phyloP scores from a whole-genome alignment of 1,140 invertebrate species.

The Maniola jurtina region DNA sequence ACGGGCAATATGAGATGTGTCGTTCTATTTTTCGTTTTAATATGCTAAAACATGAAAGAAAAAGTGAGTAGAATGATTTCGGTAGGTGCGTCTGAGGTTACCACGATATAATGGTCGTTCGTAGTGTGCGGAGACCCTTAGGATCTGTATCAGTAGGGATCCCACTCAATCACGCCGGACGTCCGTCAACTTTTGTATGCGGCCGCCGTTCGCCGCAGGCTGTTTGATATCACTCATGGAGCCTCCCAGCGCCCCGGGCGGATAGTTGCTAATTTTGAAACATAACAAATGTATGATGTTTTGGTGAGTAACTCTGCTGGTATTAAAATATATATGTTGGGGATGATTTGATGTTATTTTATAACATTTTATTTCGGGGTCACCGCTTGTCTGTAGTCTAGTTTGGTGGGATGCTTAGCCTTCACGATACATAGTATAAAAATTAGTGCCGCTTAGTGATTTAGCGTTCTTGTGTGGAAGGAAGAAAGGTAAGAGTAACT shows the following conservation, averaged over 20 bases:
- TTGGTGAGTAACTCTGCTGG: not conserved
- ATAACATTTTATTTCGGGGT: not conserved
- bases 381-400: not conserved
- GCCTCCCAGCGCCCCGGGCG: slow-evolving; percentile 24
- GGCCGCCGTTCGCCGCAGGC: slow-evolving; percentile 42
- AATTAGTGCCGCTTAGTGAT: not conserved
- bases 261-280: slow-evolving; percentile 39
- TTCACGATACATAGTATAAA: not conserved
- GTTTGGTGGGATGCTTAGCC: too few species aligned
- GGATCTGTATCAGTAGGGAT: slow-evolving; percentile 55
- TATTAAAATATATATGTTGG: not conserved
- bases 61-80: too few species aligned
- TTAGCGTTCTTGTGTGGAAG: not conserved
- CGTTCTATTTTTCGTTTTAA: too few species aligned
- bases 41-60: too few species aligned
- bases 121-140: not conserved
- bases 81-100: too few species aligned
- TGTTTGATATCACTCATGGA: slow-evolving; percentile 54
- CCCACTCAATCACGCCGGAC: slow-evolving; percentile 65
- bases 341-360: too few species aligned
- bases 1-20: too few species aligned
- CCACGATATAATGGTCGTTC: not conserved
- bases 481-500: too few species aligned
- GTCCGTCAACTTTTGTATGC: slow-evolving; percentile 64
- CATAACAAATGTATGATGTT: slow-evolving; percentile 14